Conservation (phyloP, 2,888 invertebrate genomes). For the Drosophila mimica region DNA sequence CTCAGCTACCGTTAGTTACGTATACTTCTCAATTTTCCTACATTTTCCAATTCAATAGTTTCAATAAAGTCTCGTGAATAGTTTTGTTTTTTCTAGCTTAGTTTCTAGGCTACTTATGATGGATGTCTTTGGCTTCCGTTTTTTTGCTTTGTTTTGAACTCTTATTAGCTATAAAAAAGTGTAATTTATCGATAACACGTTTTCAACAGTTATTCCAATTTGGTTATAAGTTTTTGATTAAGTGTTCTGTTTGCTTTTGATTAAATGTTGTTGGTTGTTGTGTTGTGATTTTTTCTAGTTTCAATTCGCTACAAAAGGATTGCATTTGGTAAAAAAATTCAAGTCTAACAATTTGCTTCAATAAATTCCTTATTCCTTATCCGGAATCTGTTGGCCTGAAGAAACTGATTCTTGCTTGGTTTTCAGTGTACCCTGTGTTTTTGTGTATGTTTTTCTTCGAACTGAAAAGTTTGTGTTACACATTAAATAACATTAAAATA, state of each 20-base stretch:
- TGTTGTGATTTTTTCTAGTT: slow-evolving; percentile 30
- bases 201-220: slow-evolving; percentile 71
- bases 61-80: slow-evolving; percentile 72
- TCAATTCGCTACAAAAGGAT: slow-evolving; percentile 65
- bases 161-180: slow-evolving; percentile 64
- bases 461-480: slow-evolving; percentile 37
- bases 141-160: slow-evolving; percentile 55
- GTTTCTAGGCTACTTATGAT: slow-evolving; percentile 65
- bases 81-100: slow-evolving; percentile 53
- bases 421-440: slow-evolving; percentile 65
- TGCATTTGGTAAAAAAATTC: slow-evolving; percentile 75
- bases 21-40: slow-evolving; percentile 53
- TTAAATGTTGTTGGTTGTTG: slow-evolving; percentile 36
- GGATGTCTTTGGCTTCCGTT: slow-evolving; percentile 76
- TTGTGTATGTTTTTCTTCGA: slow-evolving; percentile 14
- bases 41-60: slow-evolving; percentile 62
- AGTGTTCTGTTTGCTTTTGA: slow-evolving; percentile 66
- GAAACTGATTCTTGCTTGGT: slow-evolving; percentile 41
- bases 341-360: slow-evolving; percentile 79
- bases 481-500: slow-evolving; percentile 47
- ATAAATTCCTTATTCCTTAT: slow-evolving; percentile 77
- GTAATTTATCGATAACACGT: slow-evolving; percentile 67
- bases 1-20: slow-evolving; percentile 75
- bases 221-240: slow-evolving; percentile 75
- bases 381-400: slow-evolving; percentile 59